phyloP scores from a whole-genome alignment of 1,140 invertebrate genomes.

The Zaprionus lachaisei region DNA sequence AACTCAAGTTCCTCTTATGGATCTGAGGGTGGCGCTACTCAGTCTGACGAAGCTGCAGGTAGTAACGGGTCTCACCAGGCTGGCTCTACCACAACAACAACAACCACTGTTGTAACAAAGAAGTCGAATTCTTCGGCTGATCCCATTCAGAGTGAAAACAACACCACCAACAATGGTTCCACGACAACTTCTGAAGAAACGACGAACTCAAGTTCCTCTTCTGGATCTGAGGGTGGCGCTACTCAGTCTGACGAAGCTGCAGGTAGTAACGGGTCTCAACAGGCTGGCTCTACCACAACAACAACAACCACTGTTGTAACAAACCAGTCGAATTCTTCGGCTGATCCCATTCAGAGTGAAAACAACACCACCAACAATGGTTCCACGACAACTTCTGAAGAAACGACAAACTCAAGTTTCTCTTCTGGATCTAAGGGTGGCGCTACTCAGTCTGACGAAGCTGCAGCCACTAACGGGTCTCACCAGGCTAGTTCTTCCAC shows the following conservation, averaged over 20 bases:
- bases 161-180: neutral
- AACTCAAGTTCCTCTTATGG: neutral
- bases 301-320: conserved; percentile 18
- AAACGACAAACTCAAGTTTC: neutral
- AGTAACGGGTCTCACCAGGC: neutral
- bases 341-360: neutral
- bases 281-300: conserved; percentile 17
- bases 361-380: neutral
- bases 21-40: neutral
- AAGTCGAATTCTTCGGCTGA: neutral
- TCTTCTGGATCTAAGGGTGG: neutral
- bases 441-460: neutral
- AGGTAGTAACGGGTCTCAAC: neutral
- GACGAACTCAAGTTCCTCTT: neutral
- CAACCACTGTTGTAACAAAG: neutral
- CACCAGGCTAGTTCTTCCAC: conserved; percentile 15
- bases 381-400: neutral
- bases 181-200: conserved; percentile 11
- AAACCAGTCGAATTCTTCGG: neutral
- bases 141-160: neutral
- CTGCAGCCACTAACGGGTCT: neutral
- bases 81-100: conserved; percentile 13
- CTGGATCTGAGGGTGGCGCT: neutral
- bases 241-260: neutral
- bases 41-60: neutral